Base-by-base conservation (phyloP, 2,797 vertebrate genomes). In the Megaceryle alcyon region DNA sequence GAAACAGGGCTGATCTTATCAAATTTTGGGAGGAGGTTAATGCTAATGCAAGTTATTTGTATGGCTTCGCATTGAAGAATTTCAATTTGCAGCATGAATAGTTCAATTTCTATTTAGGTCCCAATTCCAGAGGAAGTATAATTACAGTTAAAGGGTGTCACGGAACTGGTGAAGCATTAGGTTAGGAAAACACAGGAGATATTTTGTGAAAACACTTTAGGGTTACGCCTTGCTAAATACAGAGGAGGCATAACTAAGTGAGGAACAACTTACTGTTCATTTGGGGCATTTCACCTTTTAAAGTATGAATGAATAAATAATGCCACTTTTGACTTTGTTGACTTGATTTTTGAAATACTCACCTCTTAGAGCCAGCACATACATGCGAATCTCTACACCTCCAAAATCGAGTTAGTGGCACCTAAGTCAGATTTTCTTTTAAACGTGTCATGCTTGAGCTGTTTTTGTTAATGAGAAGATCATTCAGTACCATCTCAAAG, bases 1-100 rank as follows among this genome's bases (percentile, higher is more conserved):
- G 93, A 95, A 97, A 83, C 64, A 66, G 53, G 81, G 97, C 82
- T 60, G 66, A 96, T 96, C 83, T 95, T 70, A 97, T 71, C 94
- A 91, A 89, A 60, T 79, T 93, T 92, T 89, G 91, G 92, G 86
- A 91, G 90, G 81, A 95, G 84, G 59, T 94, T 97, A 64, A 77
- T 95, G 95, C 93, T 98, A 96, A 96, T 97, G 81, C 92, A 76
- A 61, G 72, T 97, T 98, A 96, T 97, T 97, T 97, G 94, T 97
- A 94, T 96, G 96, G 96, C 95, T 97, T 97, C 56, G 48, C 94
- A 93, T 97, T 98, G 96, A 96, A 93, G 92, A 97, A 93, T 97
- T 96, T 98, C 96, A 98, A 97, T 98, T 98, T 98, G 87, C 96
- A 97, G 96, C 98, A 97, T 97, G 98, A 97, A 94, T 96, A 94